phyloP scores from a whole-genome alignment of 2,888 invertebrate species.

The Tetrapedia diversipes region DNA sequence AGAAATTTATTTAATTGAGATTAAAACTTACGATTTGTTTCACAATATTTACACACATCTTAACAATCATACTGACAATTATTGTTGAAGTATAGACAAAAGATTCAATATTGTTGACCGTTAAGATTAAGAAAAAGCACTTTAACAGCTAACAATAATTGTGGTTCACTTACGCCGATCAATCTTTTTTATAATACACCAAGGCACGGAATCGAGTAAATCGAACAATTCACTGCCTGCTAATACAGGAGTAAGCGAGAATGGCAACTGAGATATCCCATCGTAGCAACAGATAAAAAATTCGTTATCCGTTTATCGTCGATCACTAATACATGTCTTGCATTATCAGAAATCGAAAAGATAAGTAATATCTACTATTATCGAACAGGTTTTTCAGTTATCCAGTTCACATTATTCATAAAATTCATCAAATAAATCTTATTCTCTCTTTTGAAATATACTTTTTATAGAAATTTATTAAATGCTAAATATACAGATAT shows the following conservation, averaged over 20 bases:
- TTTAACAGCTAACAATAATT: no score
- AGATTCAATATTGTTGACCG: no score
- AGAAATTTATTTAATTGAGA: conserved; percentile 1
- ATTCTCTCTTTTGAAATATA: neutral
- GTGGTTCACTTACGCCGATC: neutral
- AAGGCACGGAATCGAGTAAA: neutral
- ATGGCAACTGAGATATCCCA: conserved; percentile 42
- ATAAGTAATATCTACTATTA: conserved; percentile 49
- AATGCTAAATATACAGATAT: no score
- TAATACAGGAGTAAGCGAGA: conserved; percentile 16
- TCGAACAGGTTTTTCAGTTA: conserved; percentile 9
- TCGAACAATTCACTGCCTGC: conserved; percentile 18
- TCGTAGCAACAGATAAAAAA: conserved; percentile 58
- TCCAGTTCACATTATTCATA: neutral
- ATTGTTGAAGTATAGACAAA: neutral
- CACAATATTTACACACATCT: neutral
- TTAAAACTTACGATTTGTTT: neutral
- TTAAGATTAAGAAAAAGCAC: no score
- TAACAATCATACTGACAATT: neutral
- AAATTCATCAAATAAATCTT: neutral
- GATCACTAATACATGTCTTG: conserved; percentile 31
- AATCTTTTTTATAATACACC: neutral
- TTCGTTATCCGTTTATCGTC: conserved; percentile 62
- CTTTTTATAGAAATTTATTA: neutral
- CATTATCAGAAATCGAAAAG: conserved; percentile 50